A percentile compares a stretch with the other conserved stretches of the same genome.
Conservation (phyloP, 2,113 vertebrate species). For the Calidris pygmaea region DNA sequence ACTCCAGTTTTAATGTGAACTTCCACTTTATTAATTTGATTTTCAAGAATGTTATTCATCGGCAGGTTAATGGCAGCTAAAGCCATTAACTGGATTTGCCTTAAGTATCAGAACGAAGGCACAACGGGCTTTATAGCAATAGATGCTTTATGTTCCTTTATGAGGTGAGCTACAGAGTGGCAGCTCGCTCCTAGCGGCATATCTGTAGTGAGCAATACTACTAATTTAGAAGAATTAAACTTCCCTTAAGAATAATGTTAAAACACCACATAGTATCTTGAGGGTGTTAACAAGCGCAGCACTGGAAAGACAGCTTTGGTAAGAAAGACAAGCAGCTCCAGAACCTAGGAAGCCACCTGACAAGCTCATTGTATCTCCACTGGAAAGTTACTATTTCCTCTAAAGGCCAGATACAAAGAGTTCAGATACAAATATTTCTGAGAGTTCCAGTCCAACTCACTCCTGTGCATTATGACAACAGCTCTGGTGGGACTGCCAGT, state of each 20-base stretch:
- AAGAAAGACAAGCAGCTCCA: background rate
- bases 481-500: background rate
- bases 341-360: background rate
- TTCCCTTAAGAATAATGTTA: background rate
- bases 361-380: background rate
- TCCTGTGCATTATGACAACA: background rate
- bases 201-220: background rate
- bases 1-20: background rate
- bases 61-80: background rate
- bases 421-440: background rate
- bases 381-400: background rate
- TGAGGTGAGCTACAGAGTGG: background rate
- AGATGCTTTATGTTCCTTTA: background rate
- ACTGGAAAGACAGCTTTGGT: background rate
- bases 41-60: background rate
- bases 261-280: background rate
- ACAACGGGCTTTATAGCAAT: background rate
- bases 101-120: background rate
- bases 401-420: background rate
- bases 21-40: background rate
- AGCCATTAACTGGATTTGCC: background rate
- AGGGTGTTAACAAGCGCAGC: background rate
- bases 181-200: background rate
- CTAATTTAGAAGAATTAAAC: background rate
- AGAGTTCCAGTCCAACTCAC: background rate